Percentiles rank a stretch among this genome's conserved stretches.
These are phyloP conservation scores for Apostichopus leukothele DNA, from an alignment of 53 echinoderm and acorn worm species.

Conservation along the genomic window DNA sequence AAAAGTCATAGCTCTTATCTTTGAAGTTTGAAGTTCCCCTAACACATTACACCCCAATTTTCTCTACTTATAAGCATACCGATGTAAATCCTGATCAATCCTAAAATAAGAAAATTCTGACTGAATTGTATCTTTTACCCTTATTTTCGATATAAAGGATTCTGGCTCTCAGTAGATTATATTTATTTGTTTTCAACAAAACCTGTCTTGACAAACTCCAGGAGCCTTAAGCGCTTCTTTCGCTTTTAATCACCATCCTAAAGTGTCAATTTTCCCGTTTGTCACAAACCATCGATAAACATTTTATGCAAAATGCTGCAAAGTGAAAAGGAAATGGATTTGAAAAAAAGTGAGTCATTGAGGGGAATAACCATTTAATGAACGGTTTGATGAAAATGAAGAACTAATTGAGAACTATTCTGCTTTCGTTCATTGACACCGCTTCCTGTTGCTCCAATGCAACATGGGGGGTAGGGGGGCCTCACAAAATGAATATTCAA, in stretches of 20 bases:
- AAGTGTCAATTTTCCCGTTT: constrained; percentile 39
- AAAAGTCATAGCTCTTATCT: too few relatives aligned
- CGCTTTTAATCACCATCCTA: constrained; percentile 33
- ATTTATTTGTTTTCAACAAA: not conserved
- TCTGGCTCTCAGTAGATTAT: constrained; percentile 3
- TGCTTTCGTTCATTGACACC: constrained; percentile 37
- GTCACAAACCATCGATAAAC: constrained; percentile 36
- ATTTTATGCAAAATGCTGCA: constrained; percentile 46
- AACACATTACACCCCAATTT: too few relatives aligned
- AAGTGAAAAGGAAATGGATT: constrained; percentile 42
- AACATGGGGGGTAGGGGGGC: constrained; percentile 8
- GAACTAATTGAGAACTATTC: constrained; percentile 12
- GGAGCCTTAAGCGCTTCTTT: constrained; percentile 21
- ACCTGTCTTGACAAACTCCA: constrained; percentile 21
- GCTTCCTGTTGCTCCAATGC: not conserved
- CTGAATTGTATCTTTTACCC: not conserved
- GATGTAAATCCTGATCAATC: too few relatives aligned
- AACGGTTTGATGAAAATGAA: constrained; percentile 23
- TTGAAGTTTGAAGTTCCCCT: too few relatives aligned
- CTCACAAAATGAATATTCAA: constrained; percentile 28
- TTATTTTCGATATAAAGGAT: not conserved
- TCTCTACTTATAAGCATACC: too few relatives aligned
- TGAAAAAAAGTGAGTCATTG: constrained; percentile 33
- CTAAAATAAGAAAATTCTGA: too few relatives aligned
- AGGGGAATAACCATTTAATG: constrained; percentile 46